A percentile compares a stretch with the other conserved stretches of the same genome.
Evolutionary conservation across 2,797 vertebrate genomes (phyloP).

Genomic region (Morelia viridis): DNA sequence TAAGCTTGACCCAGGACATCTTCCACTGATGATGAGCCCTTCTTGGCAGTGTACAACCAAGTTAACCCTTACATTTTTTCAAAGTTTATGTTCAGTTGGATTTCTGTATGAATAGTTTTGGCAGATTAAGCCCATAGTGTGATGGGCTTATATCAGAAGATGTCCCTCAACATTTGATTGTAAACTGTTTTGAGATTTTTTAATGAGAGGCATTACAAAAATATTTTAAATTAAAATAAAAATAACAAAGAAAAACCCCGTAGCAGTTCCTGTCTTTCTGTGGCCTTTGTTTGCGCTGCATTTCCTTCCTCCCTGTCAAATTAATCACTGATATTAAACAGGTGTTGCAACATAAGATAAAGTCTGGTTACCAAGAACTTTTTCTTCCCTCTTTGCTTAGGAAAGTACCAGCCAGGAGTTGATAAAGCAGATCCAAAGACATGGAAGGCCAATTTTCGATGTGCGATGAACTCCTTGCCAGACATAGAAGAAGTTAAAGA

Average conservation of each 20-base stretch:
- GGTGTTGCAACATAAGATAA: not conserved
- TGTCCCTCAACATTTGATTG: not conserved
- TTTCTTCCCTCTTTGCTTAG: conserved; percentile 66
- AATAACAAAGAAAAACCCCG: not conserved
- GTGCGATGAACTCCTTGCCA: conserved; percentile 98
- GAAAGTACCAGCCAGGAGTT: conserved; percentile 89
- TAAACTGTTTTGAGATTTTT: not conserved
- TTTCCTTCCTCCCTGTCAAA: not conserved
- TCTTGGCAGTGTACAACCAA: not conserved
- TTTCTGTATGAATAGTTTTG: not conserved
- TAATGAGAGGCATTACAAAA: not conserved
- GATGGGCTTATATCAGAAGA: not conserved
- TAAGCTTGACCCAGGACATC: not conserved
- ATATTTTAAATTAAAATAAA: not conserved
- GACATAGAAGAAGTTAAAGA: conserved; percentile 99
- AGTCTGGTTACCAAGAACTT: fast-evolving
- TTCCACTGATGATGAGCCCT: not conserved
- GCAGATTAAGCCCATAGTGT: not conserved
- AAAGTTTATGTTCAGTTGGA: not conserved
- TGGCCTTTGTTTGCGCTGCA: not conserved
- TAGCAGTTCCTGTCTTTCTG: not conserved
- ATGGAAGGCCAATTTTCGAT: conserved; percentile 99
- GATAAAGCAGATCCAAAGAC: conserved; percentile 97
- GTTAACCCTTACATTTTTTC: not conserved
- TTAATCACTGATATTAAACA: not conserved